Conservation (phyloP, 2,797 vertebrate species). For the Carduelis carduelis region DNA sequence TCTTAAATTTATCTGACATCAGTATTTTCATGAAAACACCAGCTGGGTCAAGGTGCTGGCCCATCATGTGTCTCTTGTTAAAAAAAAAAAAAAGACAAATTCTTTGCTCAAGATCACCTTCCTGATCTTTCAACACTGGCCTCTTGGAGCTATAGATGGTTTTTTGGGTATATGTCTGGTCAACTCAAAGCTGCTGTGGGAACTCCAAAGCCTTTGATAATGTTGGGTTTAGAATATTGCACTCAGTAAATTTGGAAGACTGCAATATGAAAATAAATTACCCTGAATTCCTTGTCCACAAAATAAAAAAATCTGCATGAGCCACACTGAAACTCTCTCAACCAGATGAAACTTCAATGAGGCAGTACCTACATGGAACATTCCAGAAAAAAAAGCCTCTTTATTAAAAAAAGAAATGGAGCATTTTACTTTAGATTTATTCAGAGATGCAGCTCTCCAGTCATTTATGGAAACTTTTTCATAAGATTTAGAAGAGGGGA, state of each 20-base stretch:
- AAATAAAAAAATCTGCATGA: conserved; percentile 7
- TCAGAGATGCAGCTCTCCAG: conserved; percentile 39
- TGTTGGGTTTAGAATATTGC: neutral
- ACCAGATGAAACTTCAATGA: neutral
- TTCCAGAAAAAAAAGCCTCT: conserved; percentile 29
- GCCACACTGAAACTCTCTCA: conserved; percentile 36
- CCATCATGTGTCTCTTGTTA: neutral
- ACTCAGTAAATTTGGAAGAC: neutral
- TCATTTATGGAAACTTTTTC: conserved; percentile 54
- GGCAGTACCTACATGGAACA: neutral
- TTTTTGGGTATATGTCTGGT: neutral
- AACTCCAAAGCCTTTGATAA: neutral
- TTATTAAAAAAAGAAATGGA: conserved; percentile 46
- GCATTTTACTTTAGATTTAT: conserved; percentile 25
- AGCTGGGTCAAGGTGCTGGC: neutral
- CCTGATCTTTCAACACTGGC: neutral
- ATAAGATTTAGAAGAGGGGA: conserved; percentile 23
- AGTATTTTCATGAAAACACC: neutral
- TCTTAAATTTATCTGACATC: neutral
- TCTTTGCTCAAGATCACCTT: neutral
- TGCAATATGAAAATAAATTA: neutral
- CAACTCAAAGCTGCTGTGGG: neutral
- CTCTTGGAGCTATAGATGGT: neutral
- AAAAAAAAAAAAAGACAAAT: neutral
- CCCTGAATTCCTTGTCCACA: neutral